Conservation (phyloP, 1,140 invertebrate genomes). For the Pygmarrhopalites habei region DNA sequence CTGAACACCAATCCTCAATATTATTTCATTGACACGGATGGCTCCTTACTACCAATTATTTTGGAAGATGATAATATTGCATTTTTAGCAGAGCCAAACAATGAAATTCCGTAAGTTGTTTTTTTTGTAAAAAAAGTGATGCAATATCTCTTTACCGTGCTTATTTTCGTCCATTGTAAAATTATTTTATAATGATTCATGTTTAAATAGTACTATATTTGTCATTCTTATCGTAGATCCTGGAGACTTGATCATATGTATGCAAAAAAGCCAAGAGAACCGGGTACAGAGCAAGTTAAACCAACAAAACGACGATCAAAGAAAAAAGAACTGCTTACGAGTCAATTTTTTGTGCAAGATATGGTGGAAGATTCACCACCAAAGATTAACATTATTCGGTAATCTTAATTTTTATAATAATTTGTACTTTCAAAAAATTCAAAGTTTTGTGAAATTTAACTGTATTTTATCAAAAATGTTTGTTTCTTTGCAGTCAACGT, state of each 20-base stretch:
- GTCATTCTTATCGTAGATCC: constrained; percentile 9
- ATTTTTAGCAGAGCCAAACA: neutral
- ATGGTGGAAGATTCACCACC: constrained; percentile 11
- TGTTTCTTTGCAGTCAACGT: neutral
- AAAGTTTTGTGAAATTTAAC: neutral
- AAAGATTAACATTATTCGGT: constrained; percentile 34
- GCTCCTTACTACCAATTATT: neutral
- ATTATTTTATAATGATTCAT: neutral
- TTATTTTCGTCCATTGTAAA: neutral
- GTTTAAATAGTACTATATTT: neutral
- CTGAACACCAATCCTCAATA: neutral
- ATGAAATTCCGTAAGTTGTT: constrained; percentile 11
- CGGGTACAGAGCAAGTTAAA: constrained; percentile 11
- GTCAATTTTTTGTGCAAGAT: constrained; percentile 16
- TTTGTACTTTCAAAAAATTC: neutral
- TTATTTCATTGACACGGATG: constrained; percentile 7
- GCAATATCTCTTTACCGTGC: too few species aligned
- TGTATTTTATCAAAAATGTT: neutral
- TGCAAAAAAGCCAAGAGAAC: constrained; percentile 29
- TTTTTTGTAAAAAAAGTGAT: neutral
- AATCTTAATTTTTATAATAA: neutral
- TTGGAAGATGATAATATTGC: neutral
- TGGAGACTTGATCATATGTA: constrained; percentile 33
- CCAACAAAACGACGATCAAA: constrained; percentile 16
- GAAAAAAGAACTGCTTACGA: constrained; percentile 25